Conservation (phyloP, 2,113 vertebrate genomes). For the Lucifuga dentata region DNA sequence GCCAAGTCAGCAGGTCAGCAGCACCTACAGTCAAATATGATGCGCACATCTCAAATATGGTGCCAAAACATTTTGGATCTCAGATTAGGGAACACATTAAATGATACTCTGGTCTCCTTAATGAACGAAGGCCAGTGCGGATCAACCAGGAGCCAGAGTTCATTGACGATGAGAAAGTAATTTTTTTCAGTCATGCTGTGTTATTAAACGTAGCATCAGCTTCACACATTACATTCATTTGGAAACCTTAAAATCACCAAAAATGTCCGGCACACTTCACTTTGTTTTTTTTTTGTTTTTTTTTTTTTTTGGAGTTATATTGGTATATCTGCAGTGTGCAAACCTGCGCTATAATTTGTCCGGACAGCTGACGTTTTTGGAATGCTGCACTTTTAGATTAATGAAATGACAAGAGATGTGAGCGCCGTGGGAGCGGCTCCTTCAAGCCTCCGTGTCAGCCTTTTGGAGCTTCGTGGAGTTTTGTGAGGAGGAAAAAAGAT, state of each 20-base stretch:
- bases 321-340: not conserved
- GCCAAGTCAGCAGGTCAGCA: constrained; percentile 28
- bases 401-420: constrained; percentile 38
- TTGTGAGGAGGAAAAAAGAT: constrained; percentile 60
- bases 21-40: not conserved
- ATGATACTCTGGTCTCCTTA: constrained; percentile 17
- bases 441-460: constrained; percentile 28
- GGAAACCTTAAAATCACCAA: constrained; percentile 4
- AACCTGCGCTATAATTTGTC: constrained; percentile 1
- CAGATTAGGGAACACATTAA: not conserved
- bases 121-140: too few species aligned
- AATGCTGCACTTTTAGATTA: constrained; percentile 39
- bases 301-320: not conserved
- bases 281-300: too few species aligned
- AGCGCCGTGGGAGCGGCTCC: constrained; percentile 19
- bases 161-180: not conserved
- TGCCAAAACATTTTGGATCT: not conserved
- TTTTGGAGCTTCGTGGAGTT: constrained; percentile 25
- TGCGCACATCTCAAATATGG: not conserved
- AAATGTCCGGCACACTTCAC: not conserved
- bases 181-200: constrained; percentile 6
- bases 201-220: not conserved
- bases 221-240: too few species aligned
- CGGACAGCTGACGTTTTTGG: constrained; percentile 47
- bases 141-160: not conserved